Evolutionary conservation across 2,797 vertebrate genomes (phyloP).

Genomic region (Microctenopoma lineatum): DNA sequence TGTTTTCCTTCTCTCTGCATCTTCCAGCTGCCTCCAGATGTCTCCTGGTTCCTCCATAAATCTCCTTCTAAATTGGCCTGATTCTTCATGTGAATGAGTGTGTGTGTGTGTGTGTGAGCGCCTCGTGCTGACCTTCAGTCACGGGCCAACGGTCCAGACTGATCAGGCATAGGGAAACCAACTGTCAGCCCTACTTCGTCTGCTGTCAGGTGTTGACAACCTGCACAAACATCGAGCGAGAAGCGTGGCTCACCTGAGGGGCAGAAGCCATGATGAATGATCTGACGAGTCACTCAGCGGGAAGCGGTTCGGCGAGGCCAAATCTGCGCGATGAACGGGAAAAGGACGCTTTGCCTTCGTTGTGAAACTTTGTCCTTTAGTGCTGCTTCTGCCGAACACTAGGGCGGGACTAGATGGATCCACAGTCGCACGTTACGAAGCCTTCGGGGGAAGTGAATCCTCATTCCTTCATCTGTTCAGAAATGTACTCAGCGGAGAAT

Average conservation of each 20-base stretch:
- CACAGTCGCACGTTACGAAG: no score
- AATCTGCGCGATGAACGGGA: conserved; percentile 26
- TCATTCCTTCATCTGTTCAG: no score
- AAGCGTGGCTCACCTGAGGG: conserved; percentile 57
- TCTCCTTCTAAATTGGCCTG: conserved; percentile 46
- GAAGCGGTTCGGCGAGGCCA: conserved; percentile 22
- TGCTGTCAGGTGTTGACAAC: conserved; percentile 75
- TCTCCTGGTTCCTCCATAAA: conserved; percentile 52
- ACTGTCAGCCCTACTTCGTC: conserved; percentile 51
- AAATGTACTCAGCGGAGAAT: no score
- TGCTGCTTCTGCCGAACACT: no score
- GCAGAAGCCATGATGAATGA: conserved; percentile 52
- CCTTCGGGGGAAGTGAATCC: no score
- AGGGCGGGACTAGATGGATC: neutral
- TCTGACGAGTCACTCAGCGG: conserved; percentile 50
- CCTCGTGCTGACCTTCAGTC: conserved; percentile 71
- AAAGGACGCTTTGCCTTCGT: neutral
- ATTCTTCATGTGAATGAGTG: conserved; percentile 33
- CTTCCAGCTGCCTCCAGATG: conserved; percentile 52
- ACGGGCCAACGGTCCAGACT: conserved; percentile 60
- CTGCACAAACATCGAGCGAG: conserved; percentile 69
- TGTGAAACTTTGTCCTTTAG: neutral
- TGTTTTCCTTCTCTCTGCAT: conserved; percentile 4
- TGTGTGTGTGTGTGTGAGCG: neutral
- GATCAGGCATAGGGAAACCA: conserved; percentile 51